These are phyloP conservation scores for Drosophila subobscura DNA, from an alignment of 1,140 invertebrate genomes.

Conservation along the genomic window DNA sequence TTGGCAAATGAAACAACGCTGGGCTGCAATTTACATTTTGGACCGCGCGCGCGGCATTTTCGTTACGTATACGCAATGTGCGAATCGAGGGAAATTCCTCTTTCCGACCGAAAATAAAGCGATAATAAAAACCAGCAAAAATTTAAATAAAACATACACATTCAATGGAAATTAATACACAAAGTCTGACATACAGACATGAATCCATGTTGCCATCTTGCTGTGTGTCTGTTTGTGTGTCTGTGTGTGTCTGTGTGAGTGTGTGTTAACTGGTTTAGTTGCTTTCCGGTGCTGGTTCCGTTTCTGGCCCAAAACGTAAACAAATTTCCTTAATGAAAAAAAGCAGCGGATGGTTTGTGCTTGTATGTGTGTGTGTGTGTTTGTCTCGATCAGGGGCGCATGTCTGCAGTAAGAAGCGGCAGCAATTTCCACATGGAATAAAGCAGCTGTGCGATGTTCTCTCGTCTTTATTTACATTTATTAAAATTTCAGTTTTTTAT, in stretches of 20 bases:
- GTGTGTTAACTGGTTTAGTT: neutral
- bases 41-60: constrained; percentile 47
- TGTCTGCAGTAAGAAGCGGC: constrained; percentile 40
- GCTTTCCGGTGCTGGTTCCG: constrained; percentile 19
- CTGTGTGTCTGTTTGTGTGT: constrained; percentile 5
- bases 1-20: constrained; percentile 46
- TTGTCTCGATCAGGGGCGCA: constrained; percentile 27
- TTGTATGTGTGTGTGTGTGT: constrained; percentile 6
- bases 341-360: neutral
- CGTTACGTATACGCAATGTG: constrained; percentile 56
- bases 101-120: constrained; percentile 2
- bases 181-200: neutral
- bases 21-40: constrained; percentile 30
- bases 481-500: constrained; percentile 32
- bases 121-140: constrained; percentile 5
- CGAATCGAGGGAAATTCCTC: constrained; percentile 1
- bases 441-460: constrained; percentile 47
- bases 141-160: neutral
- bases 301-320: constrained; percentile 35
- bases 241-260: neutral
- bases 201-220: neutral
- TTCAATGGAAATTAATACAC: constrained; percentile 2
- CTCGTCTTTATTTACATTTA: constrained; percentile 50
- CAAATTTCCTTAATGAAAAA: constrained; percentile 47
- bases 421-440: constrained; percentile 1